Base-by-base conservation (phyloP, 2,888 invertebrate genomes). In the Drosophila testacea region DNA sequence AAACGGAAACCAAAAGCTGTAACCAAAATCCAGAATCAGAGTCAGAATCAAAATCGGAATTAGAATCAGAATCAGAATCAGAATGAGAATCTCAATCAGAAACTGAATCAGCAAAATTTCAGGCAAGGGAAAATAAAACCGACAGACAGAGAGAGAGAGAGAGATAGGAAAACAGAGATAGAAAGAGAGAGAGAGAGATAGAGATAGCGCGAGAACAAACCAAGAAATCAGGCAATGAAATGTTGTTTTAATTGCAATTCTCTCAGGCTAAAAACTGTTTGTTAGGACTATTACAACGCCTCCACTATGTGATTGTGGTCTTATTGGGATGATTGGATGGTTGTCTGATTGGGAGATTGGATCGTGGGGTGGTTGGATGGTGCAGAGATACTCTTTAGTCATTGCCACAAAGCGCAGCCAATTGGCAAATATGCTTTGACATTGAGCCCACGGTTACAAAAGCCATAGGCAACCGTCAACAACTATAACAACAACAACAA, bases 231-330 rank as follows among this genome's bases (percentile, higher is more conserved):
- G 73, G 9, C 62, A 56, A 36, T 57, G 51, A 60, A 74, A 75
- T 74, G 66, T 59, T 63, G 70, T 74, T 73, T 73, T 73, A 76
- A 76, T 76, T 76, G 76, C 69, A 42, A 42, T 46, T 64, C 75
- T 54, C 41, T 28, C 2, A 39, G 39, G 62, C 32, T 28, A 42
- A 34, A 16, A 41, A 57, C 13, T 47, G 57, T 57, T 39, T 30
- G 57, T n/a, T 11, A 10, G 11, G 1, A 32, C 54, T 16, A 22
- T 54, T 42, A 22, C 4, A 13, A 28, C n/a, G 52, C n/a, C 11
- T 7, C 4, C 10, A 4, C 10, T n/a, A 32, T 22, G 4, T 1
- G 30, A 28, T 46, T 28, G 13, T 22, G 38, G 28, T 28, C 9
- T 3, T 36, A 22, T 7, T 10, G 44, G 4, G 11, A 2, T 9